These are phyloP conservation scores for Pygathrix nemaeus DNA, from an alignment of 2,113 vertebrate species.

Conservation along the genomic window DNA sequence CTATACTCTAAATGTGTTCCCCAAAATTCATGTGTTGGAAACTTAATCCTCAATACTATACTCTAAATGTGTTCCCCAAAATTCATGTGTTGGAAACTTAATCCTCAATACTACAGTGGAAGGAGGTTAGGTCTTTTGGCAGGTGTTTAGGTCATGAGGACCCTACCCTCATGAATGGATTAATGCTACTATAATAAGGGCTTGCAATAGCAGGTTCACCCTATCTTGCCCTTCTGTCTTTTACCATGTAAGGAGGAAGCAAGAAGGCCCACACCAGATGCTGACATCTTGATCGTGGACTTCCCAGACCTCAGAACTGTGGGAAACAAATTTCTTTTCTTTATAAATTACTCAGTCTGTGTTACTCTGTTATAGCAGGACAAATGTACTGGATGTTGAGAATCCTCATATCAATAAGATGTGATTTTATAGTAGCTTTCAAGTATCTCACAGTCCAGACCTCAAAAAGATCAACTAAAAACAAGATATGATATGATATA, in stretches of 20 bases:
- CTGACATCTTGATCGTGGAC: neutral
- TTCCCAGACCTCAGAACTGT: neutral
- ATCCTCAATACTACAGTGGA: neutral
- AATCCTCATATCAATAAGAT: neutral
- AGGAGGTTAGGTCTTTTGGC: neutral
- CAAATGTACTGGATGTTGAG: neutral
- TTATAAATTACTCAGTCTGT: neutral
- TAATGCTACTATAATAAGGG: neutral
- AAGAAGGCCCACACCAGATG: neutral
- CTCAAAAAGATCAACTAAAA: neutral
- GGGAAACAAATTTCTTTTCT: neutral
- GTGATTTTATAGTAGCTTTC: neutral
- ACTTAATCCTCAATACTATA: neutral
- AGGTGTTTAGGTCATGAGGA: too few species aligned
- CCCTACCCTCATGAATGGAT: neutral
- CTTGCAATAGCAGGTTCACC: neutral
- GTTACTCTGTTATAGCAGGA: neutral
- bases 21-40: neutral
- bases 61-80: neutral
- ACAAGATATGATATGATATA: neutral
- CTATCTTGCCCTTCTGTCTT: neutral
- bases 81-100: neutral
- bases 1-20: neutral
- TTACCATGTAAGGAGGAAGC: neutral
- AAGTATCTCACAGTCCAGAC: neutral